Evolutionary conservation across 1,140 invertebrate genomes (phyloP), one percentile per base, ranked within the genome.

Genomic region (Akabosia matsudoensis): DNA sequence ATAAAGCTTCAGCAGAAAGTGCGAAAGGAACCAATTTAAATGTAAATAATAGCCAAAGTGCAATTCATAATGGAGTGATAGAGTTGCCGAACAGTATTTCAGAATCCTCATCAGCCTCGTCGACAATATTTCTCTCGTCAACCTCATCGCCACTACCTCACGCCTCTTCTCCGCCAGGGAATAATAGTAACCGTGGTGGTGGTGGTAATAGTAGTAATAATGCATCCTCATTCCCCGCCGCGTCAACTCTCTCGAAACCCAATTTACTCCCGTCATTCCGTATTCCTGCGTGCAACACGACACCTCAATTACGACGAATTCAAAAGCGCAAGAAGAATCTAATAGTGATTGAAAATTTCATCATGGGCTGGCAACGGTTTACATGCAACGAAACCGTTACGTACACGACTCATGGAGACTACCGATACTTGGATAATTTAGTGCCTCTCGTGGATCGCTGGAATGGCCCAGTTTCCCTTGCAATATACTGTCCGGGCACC

Each of bases 351-450:
- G 76, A 83, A 45, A 83, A 85, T 74, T 85, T 85, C 78, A 80
- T 85, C 71, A 78, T 77, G 18, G 82, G 82, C 1, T 80, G 79
- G 2, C 74, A 77, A 28, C 33, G 73, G 34, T 82, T 82, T 70
- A 34, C 33, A 2, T 84, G 83, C 78, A 80, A 84, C 61, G 83
- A 84, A 70, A 83, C 82, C n/a, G 83, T 87, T 13, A 87, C 86
- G 0, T 84, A 85, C 16, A 85, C 85, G 0, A 87, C 86, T 1
- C 86, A 87, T 76, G 85, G 83, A 1, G 84, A 84, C 71, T 84
- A 82, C 52, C 84, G 84, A 37, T 85, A 83, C 76, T 73, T 87
- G 37, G 82, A 85, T 56, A 86, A 87, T 78, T 82, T 85, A n/a
- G 82, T 83, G 26, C 82, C 82, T 14, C 76, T 87, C 16, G 83